These are phyloP conservation scores for Riparia riparia DNA, from an alignment of 2,113 vertebrate genomes.

Conservation along the genomic window DNA sequence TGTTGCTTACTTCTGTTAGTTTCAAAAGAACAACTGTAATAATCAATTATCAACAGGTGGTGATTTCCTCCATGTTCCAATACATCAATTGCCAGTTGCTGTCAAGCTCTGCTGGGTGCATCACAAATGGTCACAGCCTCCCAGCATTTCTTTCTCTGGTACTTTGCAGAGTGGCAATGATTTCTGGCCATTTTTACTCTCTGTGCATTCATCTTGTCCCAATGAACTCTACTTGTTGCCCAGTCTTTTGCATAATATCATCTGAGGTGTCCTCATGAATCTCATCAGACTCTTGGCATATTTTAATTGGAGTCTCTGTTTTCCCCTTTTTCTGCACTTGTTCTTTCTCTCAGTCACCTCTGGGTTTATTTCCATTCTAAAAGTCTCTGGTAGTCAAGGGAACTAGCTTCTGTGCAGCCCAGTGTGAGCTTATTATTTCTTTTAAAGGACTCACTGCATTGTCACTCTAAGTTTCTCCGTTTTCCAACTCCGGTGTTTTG, in stretches of 20 bases:
- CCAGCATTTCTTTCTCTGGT: slow-evolving; percentile 1
- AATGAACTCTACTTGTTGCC: slow-evolving; percentile 9
- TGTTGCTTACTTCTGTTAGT: slow-evolving; percentile 37
- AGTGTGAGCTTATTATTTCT: slow-evolving; percentile 62
- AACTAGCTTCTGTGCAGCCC: slow-evolving; percentile 54
- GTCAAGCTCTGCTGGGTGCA: slow-evolving; percentile 19
- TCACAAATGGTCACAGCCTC: slow-evolving; percentile 33
- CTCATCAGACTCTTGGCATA: not conserved
- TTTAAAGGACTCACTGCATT: slow-evolving; percentile 35
- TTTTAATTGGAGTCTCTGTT: slow-evolving; percentile 58
- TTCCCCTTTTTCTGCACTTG: slow-evolving; percentile 25
- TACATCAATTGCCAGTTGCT: slow-evolving; percentile 31
- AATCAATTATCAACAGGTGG: slow-evolving; percentile 48
- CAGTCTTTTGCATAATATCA: not conserved
- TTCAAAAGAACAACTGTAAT: slow-evolving; percentile 50
- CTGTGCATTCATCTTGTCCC: not conserved
- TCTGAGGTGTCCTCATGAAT: slow-evolving; percentile 22
- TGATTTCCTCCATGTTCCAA: slow-evolving; percentile 32
- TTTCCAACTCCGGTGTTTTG: not conserved
- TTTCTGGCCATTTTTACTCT: slow-evolving; percentile 42
- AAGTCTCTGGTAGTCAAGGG: slow-evolving; percentile 63
- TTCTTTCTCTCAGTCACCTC: slow-evolving; percentile 55
- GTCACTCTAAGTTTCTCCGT: slow-evolving; percentile 7
- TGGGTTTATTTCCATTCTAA: slow-evolving; percentile 52
- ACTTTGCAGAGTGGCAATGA: slow-evolving; percentile 1